Conservation (phyloP, 2,797 vertebrate species). For the Fundulus diaphanus region DNA sequence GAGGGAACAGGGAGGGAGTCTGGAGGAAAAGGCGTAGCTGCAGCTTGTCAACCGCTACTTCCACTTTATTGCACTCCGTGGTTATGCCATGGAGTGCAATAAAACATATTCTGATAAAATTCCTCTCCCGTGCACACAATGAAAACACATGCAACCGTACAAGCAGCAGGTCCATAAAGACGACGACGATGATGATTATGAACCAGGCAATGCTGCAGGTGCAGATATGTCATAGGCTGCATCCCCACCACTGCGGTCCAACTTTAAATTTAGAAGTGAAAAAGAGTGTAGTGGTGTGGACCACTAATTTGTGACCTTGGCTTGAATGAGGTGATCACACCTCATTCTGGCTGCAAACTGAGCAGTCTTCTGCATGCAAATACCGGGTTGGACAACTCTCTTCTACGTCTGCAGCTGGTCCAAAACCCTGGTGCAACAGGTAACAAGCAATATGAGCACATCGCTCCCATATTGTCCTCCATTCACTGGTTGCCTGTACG, state of each 20-base stretch:
- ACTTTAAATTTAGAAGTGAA: neutral
- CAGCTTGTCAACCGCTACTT: constrained; percentile 59
- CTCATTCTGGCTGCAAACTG: constrained; percentile 18
- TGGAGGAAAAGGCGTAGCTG: constrained; percentile 80
- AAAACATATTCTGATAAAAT: constrained; percentile 58
- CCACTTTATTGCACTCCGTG: too few relatives aligned
- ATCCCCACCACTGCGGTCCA: neutral
- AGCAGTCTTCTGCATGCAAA: constrained; percentile 1
- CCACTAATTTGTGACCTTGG: neutral
- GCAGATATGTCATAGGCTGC: neutral
- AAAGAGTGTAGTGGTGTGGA: constrained; percentile 17
- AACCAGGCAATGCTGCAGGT: constrained; percentile 16
- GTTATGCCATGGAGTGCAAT: constrained; percentile 58
- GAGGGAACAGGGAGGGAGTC: constrained; percentile 76
- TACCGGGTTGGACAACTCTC: too few relatives aligned
- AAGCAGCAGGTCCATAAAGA: constrained; percentile 28
- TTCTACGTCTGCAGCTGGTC: too few relatives aligned
- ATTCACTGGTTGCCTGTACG: too few relatives aligned
- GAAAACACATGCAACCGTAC: constrained; percentile 27
- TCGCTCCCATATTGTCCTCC: too few relatives aligned
- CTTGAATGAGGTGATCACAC: constrained; percentile 18
- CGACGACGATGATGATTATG: constrained; percentile 29
- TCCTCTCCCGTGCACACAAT: constrained; percentile 40
- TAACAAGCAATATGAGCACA: too few relatives aligned
- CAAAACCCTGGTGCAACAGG: too few relatives aligned